Evolutionary conservation across 2,888 invertebrate species (phyloP).

Genomic region (Liopterus haemorrhoidalis): DNA sequence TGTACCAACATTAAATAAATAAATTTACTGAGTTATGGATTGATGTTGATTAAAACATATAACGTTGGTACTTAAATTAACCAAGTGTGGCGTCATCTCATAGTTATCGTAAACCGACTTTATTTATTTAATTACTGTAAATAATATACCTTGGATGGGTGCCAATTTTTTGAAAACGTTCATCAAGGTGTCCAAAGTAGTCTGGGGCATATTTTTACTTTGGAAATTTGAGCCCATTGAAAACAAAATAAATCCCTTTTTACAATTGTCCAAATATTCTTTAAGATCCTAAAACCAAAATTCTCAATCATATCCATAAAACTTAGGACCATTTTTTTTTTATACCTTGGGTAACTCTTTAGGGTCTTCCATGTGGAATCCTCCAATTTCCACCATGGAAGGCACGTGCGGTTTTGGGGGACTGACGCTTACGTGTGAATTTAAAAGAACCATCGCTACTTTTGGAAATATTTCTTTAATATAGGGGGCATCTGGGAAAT

Average conservation of each 20-base stretch:
- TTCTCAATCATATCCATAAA: no score
- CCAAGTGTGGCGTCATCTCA: no score
- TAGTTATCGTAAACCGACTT: no score
- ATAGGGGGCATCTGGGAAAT: constrained; percentile 35
- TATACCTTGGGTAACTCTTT: constrained; percentile 34
- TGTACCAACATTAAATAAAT: no score
- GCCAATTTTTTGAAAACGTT: constrained; percentile 54
- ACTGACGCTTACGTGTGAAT: constrained; percentile 49
- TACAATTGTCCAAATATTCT: constrained; percentile 48
- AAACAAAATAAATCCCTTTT: constrained; percentile 52
- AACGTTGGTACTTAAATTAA: no score
- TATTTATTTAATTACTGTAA: no score
- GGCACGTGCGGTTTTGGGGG: constrained; percentile 49
- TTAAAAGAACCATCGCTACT: constrained; percentile 35
- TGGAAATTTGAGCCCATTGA: constrained; percentile 57
- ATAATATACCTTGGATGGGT: no score
- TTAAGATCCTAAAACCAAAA: constrained; percentile 47
- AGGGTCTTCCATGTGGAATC: constrained; percentile 44
- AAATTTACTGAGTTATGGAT: no score
- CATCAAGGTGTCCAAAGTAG: constrained; percentile 49
- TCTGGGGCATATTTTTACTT: constrained; percentile 49
- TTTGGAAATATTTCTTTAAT: constrained; percentile 29
- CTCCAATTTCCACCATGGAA: constrained; percentile 54
- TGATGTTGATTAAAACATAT: no score
- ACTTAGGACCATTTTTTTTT: no score